Evolutionary conservation across 2,888 invertebrate genomes (phyloP).

Genomic region (Atethmia centrago): DNA sequence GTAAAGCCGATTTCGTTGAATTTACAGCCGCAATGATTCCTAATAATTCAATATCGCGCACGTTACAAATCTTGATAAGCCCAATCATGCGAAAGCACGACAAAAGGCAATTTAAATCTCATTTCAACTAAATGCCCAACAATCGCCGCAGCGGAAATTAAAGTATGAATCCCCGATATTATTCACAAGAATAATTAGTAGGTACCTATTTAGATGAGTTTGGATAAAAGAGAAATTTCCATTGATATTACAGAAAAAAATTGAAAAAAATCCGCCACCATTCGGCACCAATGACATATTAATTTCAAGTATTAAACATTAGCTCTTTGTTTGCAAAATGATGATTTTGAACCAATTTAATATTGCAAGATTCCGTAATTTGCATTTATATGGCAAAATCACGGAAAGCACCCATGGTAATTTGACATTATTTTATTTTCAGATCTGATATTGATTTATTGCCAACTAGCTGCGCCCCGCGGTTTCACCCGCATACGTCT

Average conservation of each 20-base stretch:
- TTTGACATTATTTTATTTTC: neutral
- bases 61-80: conserved; percentile 73
- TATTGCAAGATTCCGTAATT: conserved; percentile 66
- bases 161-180: conserved; percentile 78
- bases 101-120: conserved; percentile 82
- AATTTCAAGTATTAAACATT: conserved; percentile 75
- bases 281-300: conserved; percentile 67
- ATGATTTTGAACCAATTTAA: conserved; percentile 70
- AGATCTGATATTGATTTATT: neutral
- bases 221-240: conserved; percentile 77
- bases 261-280: conserved; percentile 4
- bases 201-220: conserved; percentile 78
- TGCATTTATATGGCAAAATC: conserved; percentile 70
- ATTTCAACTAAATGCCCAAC: conserved; percentile 74
- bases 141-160: conserved; percentile 80
- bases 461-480: too few relatives aligned
- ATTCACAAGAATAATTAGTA: conserved; percentile 81
- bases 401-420: neutral
- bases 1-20: conserved; percentile 25
- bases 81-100: conserved; percentile 77
- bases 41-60: conserved; percentile 59
- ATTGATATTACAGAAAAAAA: conserved; percentile 72
- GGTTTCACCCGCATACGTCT: too few relatives aligned
- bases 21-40: conserved; percentile 41
- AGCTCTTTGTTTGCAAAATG: conserved; percentile 69